Conservation (phyloP, 2,113 vertebrate species). For the Anthoscopus minutus region DNA sequence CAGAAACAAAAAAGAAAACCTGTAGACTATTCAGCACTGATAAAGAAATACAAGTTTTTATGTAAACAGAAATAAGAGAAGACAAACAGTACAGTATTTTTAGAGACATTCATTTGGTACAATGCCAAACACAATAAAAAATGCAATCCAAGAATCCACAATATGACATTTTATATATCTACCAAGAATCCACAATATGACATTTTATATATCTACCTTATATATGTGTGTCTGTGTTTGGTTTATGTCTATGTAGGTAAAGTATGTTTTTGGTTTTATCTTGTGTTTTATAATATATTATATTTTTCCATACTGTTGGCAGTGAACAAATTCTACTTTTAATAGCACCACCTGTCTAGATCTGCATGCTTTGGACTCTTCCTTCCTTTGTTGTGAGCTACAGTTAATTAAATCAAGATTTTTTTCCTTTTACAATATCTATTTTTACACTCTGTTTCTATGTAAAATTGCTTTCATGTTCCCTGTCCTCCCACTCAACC, state of each 20-base stretch:
- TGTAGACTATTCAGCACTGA: neutral
- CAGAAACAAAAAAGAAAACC: neutral
- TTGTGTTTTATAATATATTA: neutral
- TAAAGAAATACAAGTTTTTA: neutral
- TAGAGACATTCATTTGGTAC: neutral
- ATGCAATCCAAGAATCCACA: neutral
- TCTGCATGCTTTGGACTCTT: neutral
- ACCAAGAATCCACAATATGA: neutral
- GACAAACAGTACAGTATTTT: neutral
- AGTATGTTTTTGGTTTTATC: neutral
- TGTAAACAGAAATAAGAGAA: neutral
- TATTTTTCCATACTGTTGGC: neutral
- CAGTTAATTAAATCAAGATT: constrained; percentile 21
- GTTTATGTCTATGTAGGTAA: neutral
- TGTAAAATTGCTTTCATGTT: constrained; percentile 40
- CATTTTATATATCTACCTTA: neutral
- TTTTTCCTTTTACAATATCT: neutral
- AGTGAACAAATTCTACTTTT: neutral
- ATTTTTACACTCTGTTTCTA: neutral
- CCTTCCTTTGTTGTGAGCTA: neutral
- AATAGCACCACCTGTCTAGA: neutral
- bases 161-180: neutral
- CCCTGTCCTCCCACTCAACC: constrained; percentile 14
- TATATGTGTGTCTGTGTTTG: neutral
- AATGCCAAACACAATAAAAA: neutral